Evolutionary conservation across 2,113 vertebrate species (phyloP), one percentile per base, ranked within the genome.

Genomic region (Calonectris borealis): DNA sequence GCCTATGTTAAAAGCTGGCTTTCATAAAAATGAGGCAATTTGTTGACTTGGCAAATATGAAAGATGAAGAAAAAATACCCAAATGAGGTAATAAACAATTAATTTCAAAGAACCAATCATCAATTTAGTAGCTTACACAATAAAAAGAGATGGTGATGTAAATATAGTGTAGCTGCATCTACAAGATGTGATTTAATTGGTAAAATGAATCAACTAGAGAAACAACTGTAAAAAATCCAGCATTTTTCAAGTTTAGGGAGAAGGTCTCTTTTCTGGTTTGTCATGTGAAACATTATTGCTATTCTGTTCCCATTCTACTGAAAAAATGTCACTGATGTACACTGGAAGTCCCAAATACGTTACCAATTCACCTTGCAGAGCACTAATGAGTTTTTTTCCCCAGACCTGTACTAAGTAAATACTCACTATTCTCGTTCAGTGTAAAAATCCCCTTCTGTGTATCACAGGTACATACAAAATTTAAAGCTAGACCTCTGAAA

Each of bases 11-110:
- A 96, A 96, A 86, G 44, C 55, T 54, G 60, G 16, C 52, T 94
- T 94, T 94, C 86, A 88, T 86, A 71, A 94, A 93, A 95, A 93
- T 57, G 15, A 93, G 77, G 65, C 77, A 40, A 92, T 94, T 79
- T 90, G 44, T 83, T 84, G 69, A 84, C 48, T 88, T 77, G 54
- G 60, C 44, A 92, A 95, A 93, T 82, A 57, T 71, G 76, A 81
- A 90, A 75, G 32, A 86, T 64, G 16, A 83, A 70, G 60, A 72
- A 88, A 91, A 93, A 68, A 90, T 40, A 75, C 34, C 34, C 29
- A 82, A 88, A 93, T 7, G 10, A 52, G 65, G 49, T 64, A 91
- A 93, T 84, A 94, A 80, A 81, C 79, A 88, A 93, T 91, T 93
- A 78, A 75, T 95, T 84, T 86, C 69, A 84, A 84, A 87, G 69